Evolutionary conservation across 2,113 vertebrate species (phyloP).

Genomic region (Amazona guildingii): DNA sequence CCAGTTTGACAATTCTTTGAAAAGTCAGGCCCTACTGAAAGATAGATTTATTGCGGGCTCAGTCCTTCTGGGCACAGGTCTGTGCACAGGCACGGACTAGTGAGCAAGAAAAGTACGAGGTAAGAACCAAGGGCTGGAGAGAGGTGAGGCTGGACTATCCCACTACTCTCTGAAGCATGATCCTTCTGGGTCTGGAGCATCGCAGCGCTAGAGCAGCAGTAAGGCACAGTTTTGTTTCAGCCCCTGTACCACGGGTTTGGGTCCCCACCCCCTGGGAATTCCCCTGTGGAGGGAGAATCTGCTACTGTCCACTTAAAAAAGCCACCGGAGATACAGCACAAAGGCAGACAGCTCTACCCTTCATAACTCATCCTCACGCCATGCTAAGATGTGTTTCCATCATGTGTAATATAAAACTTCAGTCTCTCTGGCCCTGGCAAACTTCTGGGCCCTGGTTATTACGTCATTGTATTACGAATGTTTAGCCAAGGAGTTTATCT

Average conservation of each 20-base stretch:
- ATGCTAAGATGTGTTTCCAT: neutral
- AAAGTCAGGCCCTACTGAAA: neutral
- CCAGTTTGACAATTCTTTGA: neutral
- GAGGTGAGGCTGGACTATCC: neutral
- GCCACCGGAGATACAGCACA: neutral
- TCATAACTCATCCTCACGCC: neutral
- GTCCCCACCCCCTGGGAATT: neutral
- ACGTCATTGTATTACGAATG: neutral
- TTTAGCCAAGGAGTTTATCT: neutral
- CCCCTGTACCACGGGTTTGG: neutral
- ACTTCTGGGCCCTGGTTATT: neutral
- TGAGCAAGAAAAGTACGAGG: neutral
- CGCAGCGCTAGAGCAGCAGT: fast-evolving
- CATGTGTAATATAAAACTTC: neutral
- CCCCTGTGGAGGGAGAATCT: neutral
- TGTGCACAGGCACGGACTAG: neutral
- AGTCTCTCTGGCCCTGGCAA: neutral
- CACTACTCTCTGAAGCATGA: neutral
- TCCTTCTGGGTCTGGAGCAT: neutral
- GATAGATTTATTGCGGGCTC: neutral
- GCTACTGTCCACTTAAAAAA: neutral
- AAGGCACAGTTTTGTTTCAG: neutral
- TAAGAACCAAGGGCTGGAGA: neutral
- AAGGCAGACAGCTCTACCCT: neutral
- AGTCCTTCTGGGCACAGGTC: no score